A percentile compares a stretch with the other conserved stretches of the same genome.
Conservation (phyloP, 2,888 invertebrate genomes). For the Frankliniella fusca region DNA sequence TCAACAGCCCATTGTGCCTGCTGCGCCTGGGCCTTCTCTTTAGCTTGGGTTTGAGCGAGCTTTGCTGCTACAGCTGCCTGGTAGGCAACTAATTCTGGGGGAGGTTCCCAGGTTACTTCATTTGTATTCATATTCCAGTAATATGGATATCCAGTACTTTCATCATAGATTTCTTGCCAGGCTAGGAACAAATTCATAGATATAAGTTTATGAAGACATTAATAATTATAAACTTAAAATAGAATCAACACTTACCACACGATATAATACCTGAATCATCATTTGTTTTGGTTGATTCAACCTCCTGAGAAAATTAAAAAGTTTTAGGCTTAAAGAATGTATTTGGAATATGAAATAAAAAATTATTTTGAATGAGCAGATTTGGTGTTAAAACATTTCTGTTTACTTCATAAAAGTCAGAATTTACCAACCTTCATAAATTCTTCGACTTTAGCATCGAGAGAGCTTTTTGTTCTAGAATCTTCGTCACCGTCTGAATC, state of each 20-base stretch:
- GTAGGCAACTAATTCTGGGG: slow-evolving; percentile 48
- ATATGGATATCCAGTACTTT: slow-evolving; percentile 58
- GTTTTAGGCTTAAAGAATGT: neutral
- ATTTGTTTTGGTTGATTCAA: slow-evolving; percentile 5
- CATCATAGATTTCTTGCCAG: slow-evolving; percentile 64
- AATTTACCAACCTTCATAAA: slow-evolving; percentile 9
- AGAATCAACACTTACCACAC: neutral
- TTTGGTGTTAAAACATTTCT: neutral
- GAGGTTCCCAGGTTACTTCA: slow-evolving; percentile 62
- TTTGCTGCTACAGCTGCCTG: slow-evolving; percentile 38
- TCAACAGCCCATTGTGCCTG: slow-evolving; percentile 32
- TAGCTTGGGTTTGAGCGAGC: slow-evolving; percentile 21
- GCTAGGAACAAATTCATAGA: slow-evolving; percentile 43
- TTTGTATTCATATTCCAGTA: slow-evolving; percentile 62
- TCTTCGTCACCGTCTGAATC: neutral
- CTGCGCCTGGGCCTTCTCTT: slow-evolving; percentile 32
- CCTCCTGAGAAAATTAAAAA: slow-evolving; percentile 18
- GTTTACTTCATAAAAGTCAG: too few relatives aligned
- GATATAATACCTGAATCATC: slow-evolving; percentile 27
- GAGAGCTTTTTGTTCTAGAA: neutral
- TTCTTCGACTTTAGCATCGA: neutral
- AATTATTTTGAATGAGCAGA: neutral
- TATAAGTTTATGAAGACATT: neutral
- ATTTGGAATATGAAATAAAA: neutral
- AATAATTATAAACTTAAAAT: neutral